A percentile compares a stretch with the other conserved stretches of the same genome.
Evolutionary conservation across 1,140 invertebrate species (phyloP).

Genomic region (Dendrolimus kikuchii): DNA sequence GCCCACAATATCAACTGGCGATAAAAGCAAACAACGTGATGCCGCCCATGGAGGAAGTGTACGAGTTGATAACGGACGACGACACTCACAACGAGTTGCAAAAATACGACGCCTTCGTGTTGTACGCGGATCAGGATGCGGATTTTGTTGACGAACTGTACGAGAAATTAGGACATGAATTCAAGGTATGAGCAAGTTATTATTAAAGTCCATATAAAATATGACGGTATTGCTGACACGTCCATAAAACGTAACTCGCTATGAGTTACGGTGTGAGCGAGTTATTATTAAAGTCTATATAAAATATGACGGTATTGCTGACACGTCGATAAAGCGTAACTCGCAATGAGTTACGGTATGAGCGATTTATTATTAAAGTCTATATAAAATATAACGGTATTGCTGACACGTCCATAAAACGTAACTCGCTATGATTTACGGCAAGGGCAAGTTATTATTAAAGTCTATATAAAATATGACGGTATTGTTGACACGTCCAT

Average conservation of each 20-base stretch:
- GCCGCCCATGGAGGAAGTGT: slow-evolving; percentile 12
- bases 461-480: background rate
- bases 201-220: background rate
- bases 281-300: background rate
- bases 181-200: slow-evolving; percentile 26
- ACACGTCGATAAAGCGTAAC: too few relatives aligned
- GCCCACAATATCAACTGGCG: slow-evolving; percentile 2
- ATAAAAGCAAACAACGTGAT: slow-evolving; percentile 7
- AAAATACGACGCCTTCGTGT: slow-evolving; percentile 46
- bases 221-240: background rate
- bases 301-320: slow-evolving; percentile 2
- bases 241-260: too few relatives aligned
- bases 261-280: slow-evolving; percentile 10
- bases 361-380: background rate
- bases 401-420: background rate
- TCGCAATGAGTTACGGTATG: slow-evolving; percentile 7
- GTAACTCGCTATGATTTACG: too few relatives aligned
- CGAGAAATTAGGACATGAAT: slow-evolving; percentile 22
- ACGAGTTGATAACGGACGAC: slow-evolving; percentile 40
- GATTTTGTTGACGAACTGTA: slow-evolving; percentile 41
- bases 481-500: background rate
- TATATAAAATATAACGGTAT: slow-evolving; percentile 2
- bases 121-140: slow-evolving; percentile 41
- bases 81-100: slow-evolving; percentile 37
- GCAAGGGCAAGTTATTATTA: slow-evolving; percentile 11